These are phyloP conservation scores for Leuciscus waleckii DNA, from an alignment of 2,797 vertebrate species.

Conservation along the genomic window DNA sequence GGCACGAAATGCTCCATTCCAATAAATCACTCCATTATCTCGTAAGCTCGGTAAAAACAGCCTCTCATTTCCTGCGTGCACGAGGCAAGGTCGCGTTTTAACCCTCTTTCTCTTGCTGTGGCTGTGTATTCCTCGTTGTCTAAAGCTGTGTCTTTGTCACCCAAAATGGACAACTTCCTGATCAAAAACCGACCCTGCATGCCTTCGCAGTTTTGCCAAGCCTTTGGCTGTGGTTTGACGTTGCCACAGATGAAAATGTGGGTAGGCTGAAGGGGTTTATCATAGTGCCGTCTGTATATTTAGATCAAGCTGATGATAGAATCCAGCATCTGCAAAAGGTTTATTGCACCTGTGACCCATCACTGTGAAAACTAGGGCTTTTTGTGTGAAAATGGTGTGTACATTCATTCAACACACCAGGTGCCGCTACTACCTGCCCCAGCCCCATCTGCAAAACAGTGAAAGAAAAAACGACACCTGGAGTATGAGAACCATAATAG, in stretches of 20 bases:
- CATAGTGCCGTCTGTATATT: neutral
- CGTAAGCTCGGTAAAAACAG: constrained; percentile 71
- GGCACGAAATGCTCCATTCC: constrained; percentile 69
- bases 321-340: constrained; percentile 28
- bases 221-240: neutral
- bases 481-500: constrained; percentile 68
- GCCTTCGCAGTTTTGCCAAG: neutral
- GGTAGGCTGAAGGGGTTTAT: constrained; percentile 15
- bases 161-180: constrained; percentile 15
- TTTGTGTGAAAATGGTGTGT: constrained; percentile 27
- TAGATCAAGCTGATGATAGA: constrained; percentile 32
- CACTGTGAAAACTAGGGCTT: constrained; percentile 30
- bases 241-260: neutral
- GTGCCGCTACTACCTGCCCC: constrained; percentile 22
- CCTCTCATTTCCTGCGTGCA: constrained; percentile 69
- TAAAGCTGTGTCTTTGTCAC: constrained; percentile 6
- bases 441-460: constrained; percentile 23
- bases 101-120: constrained; percentile 63
- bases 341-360: constrained; percentile 40
- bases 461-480: constrained; percentile 9
- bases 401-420: constrained; percentile 35
- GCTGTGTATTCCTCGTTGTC: constrained; percentile 16
- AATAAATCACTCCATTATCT: constrained; percentile 79
- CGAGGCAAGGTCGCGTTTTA: constrained; percentile 66
- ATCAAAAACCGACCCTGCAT: neutral